Conservation (phyloP, 2,888 invertebrate species). For the Drosophila acutilabella region DNA sequence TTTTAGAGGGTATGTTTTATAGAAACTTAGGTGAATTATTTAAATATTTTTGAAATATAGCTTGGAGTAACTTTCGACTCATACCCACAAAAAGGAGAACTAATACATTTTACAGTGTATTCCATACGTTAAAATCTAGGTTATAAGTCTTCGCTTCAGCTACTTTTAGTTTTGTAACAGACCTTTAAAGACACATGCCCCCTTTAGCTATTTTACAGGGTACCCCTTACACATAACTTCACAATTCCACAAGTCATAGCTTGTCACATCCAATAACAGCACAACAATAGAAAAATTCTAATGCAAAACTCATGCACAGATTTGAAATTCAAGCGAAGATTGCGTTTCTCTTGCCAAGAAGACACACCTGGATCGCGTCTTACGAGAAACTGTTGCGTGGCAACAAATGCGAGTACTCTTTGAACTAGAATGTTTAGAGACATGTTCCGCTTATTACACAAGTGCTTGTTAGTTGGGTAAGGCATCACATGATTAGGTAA, state of each 20-base stretch:
- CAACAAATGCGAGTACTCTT: neutral
- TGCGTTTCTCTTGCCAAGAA: conserved; percentile 1
- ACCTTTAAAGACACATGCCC: neutral
- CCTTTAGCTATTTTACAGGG: conserved; percentile 1
- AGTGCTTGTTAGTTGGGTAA: conserved; percentile 25
- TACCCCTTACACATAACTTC: conserved; percentile 21
- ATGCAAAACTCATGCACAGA: conserved; percentile 25
- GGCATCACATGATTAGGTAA: conserved; percentile 25
- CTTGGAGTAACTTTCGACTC: too few relatives aligned
- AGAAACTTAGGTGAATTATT: too few relatives aligned
- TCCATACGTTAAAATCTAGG: too few relatives aligned
- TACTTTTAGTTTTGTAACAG: too few relatives aligned
- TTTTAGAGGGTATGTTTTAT: too few relatives aligned
- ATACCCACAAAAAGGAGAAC: too few relatives aligned
- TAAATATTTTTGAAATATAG: too few relatives aligned
- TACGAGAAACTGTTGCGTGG: conserved; percentile 40
- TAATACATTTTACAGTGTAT: neutral
- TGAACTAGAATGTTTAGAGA: conserved; percentile 20
- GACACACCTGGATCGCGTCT: conserved; percentile 52
- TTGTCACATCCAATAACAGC: neutral
- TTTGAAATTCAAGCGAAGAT: neutral
- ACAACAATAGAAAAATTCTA: conserved; percentile 9
- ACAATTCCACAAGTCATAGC: conserved; percentile 24
- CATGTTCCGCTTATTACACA: conserved; percentile 32
- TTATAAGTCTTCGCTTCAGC: neutral